These are phyloP conservation scores for Eilema griseolum DNA, from an alignment of 2,888 invertebrate species.

Conservation along the genomic window DNA sequence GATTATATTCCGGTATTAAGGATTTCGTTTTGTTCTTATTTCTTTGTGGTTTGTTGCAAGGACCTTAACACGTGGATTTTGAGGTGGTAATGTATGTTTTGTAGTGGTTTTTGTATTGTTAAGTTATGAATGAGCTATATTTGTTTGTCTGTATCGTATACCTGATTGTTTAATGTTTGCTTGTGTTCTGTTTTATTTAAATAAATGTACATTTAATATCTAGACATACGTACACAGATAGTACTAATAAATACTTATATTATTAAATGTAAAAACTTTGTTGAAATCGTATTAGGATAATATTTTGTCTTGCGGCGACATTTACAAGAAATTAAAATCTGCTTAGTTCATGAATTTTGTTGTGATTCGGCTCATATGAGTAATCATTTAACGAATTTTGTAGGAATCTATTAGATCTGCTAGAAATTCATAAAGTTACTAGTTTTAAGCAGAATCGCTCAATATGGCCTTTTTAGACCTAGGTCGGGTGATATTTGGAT, in stretches of 20 bases:
- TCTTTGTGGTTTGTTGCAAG: constrained; percentile 27
- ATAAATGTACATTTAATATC: not conserved
- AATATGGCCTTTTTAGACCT: too few relatives aligned
- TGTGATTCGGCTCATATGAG: too few relatives aligned
- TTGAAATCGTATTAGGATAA: too few relatives aligned
- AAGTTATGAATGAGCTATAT: not conserved
- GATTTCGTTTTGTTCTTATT: constrained; percentile 33
- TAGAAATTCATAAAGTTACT: too few relatives aligned
- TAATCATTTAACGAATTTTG: too few relatives aligned
- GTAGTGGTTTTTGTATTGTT: constrained; percentile 7
- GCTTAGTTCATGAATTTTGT: too few relatives aligned
- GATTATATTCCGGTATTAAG: constrained; percentile 46
- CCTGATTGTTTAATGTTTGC: not conserved
- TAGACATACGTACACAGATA: not conserved
- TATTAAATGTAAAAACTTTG: not conserved
- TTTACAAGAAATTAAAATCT: too few relatives aligned
- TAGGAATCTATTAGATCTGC: too few relatives aligned
- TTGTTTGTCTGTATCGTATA: not conserved
- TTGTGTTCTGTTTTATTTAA: not conserved
- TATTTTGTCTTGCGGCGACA: too few relatives aligned
- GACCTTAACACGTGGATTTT: constrained; percentile 28
- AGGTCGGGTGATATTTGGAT: too few relatives aligned
- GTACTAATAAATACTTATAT: too few relatives aligned
- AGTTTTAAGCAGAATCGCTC: too few relatives aligned
- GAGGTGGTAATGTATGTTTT: constrained; percentile 15